Percentiles rank a stretch among this genome's conserved stretches.
Evolutionary conservation across 2,113 vertebrate genomes (phyloP).

Genomic region (Chinchilla lanigera): DNA sequence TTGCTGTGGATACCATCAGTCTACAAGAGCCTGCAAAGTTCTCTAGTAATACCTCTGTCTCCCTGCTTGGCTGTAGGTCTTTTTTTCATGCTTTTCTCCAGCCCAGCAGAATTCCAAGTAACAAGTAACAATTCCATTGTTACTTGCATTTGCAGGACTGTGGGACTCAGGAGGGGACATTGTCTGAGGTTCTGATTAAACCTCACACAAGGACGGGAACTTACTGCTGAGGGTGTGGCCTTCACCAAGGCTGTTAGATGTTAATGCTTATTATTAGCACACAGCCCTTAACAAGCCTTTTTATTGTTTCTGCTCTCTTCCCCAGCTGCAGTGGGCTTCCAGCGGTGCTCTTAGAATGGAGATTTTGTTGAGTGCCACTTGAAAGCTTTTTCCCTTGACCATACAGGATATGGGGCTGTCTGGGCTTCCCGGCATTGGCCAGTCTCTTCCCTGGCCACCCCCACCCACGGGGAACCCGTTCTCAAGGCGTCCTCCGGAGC

Average conservation of each 20-base stretch:
- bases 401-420: accelerated
- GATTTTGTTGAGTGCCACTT: background rate
- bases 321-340: background rate
- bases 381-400: background rate
- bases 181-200: background rate
- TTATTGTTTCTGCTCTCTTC: background rate
- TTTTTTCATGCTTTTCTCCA: background rate
- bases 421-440: background rate
- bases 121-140: background rate
- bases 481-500: background rate
- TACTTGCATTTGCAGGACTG: background rate
- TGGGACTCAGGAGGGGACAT: background rate
- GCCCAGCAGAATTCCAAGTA: background rate
- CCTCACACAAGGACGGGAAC: background rate
- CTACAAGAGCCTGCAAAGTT: background rate
- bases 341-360: background rate
- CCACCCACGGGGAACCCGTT: background rate
- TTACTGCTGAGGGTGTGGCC: background rate
- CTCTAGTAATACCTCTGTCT: no score
- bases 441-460: background rate
- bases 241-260: background rate
- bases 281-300: background rate
- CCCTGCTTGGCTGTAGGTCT: background rate
- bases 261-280: background rate
- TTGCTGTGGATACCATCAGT: background rate